phyloP scores from a whole-genome alignment of 2,888 invertebrate genomes.

The Dasypogon diadema region DNA sequence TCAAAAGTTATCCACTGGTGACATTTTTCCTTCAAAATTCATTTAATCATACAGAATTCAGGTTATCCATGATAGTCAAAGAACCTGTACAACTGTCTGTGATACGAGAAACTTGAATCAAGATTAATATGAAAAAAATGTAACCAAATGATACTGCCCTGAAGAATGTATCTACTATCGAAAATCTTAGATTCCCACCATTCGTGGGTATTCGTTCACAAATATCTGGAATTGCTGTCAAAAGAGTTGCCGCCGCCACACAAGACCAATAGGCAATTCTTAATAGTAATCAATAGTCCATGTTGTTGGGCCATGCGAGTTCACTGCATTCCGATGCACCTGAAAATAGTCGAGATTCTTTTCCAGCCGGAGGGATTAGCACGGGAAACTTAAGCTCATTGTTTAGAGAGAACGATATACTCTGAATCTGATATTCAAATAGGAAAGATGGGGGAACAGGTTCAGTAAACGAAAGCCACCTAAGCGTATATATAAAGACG shows the following conservation, averaged over 20 bases:
- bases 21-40: no score
- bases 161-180: no score
- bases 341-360: slow-evolving; percentile 23
- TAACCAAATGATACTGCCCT: no score
- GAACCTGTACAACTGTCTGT: neutral
- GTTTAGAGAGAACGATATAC: neutral
- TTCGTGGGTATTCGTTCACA: neutral
- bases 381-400: neutral
- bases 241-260: neutral
- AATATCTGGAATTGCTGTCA: slow-evolving; percentile 1
- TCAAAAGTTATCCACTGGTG: no score
- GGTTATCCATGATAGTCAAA: neutral
- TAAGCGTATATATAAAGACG: slow-evolving; percentile 4
- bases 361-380: neutral
- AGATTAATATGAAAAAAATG: no score
- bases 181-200: slow-evolving; percentile 8
- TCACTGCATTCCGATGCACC: slow-evolving; percentile 7
- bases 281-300: neutral
- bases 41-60: neutral
- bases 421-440: neutral
- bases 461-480: slow-evolving; percentile 20
- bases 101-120: neutral
- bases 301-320: slow-evolving; percentile 1
- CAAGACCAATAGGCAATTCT: neutral
- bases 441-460: slow-evolving; percentile 3